phyloP scores from a whole-genome alignment of 2,113 vertebrate genomes.

The Empidonax alnorum region DNA sequence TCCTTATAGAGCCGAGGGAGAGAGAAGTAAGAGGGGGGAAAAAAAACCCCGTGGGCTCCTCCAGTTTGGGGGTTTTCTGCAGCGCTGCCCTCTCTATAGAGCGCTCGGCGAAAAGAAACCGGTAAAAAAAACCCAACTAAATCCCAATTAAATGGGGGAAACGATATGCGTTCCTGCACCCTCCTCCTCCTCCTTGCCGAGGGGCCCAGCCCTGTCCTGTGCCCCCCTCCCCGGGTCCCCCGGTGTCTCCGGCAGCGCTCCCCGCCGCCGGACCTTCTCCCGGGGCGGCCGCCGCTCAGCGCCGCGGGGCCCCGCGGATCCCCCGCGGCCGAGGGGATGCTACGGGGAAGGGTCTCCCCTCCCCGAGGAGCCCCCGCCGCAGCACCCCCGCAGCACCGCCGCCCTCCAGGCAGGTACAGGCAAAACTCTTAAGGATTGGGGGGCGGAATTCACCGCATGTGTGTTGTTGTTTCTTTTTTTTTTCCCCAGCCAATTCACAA shows the following conservation, averaged over 20 bases:
- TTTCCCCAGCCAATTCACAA: too few species aligned
- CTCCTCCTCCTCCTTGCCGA: neutral
- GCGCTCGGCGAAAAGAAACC: neutral
- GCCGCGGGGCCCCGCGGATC: neutral
- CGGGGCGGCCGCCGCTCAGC: neutral
- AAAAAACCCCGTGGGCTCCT: neutral
- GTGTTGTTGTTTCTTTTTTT: too few species aligned
- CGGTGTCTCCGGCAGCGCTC: neutral
- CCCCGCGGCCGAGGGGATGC: neutral
- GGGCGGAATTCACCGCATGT: neutral
- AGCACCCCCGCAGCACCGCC: neutral
- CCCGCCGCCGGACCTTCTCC: neutral
- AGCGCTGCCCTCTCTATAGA: neutral
- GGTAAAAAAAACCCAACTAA: neutral
- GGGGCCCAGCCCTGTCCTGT: neutral
- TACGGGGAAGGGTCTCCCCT: fast-evolving
- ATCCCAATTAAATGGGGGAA: neutral
- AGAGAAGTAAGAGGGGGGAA: neutral
- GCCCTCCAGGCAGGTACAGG: neutral
- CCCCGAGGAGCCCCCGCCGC: neutral
- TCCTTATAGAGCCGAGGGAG: neutral
- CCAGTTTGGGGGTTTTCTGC: neutral
- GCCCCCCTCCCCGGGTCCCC: too few species aligned
- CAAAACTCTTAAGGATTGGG: neutral
- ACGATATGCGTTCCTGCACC: neutral